A percentile compares a stretch with the other conserved stretches of the same genome.
phyloP scores from a whole-genome alignment of 92 coral and sea anemone species.

The Pocillopora grandis region DNA sequence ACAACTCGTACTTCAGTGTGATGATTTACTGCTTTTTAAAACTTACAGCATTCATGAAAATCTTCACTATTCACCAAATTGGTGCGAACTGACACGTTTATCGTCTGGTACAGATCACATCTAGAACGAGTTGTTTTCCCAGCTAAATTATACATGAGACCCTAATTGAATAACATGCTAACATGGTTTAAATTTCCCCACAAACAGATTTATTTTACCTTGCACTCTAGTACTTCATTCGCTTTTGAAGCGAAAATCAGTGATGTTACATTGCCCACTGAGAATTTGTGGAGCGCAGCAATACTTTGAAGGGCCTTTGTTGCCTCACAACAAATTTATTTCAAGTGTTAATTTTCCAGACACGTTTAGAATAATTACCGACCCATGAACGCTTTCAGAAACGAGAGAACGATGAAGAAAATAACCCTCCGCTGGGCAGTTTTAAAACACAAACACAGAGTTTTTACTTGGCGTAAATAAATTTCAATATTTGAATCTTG shows the following conservation, averaged over 20 bases:
- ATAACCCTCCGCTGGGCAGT: background rate
- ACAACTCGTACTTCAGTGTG: background rate
- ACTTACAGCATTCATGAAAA: background rate
- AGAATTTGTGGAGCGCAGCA: background rate
- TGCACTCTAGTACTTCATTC: background rate
- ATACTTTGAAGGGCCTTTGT: background rate
- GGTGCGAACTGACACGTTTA: constrained; percentile 23
- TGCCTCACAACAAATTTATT: background rate
- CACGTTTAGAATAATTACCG: background rate
- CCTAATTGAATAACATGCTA: constrained; percentile 62
- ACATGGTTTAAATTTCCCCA: constrained; percentile 25
- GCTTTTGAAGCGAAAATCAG: background rate
- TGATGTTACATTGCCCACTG: background rate
- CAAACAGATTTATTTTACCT: constrained; percentile 29
- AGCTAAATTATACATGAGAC: constrained; percentile 63
- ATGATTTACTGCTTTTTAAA: background rate
- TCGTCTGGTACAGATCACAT: background rate
- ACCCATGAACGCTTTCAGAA: background rate
- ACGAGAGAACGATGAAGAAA: constrained; percentile 2
- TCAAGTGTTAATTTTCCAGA: constrained; percentile 23
- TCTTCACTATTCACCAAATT: constrained; percentile 22
- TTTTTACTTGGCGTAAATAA: background rate
- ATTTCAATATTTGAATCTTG: background rate
- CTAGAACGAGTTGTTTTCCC: background rate
- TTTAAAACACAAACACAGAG: background rate